Evolutionary conservation across 2,888 invertebrate genomes (phyloP), one percentile per base, ranked within the genome.

Genomic region (Marronus borbonicus): DNA sequence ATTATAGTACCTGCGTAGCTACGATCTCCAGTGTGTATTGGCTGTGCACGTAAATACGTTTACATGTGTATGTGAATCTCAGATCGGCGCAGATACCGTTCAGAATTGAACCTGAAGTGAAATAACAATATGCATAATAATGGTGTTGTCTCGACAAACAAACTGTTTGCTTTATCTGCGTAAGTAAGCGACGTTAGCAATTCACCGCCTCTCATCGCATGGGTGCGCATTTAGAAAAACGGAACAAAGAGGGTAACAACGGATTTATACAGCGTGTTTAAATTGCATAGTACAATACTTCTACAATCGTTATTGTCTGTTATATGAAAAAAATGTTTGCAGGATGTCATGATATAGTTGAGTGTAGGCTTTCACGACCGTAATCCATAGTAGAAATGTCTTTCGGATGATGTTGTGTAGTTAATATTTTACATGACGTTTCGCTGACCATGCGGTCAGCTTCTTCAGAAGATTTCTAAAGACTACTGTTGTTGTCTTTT

Each of bases 51-150:
- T 58, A 72, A 72, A 58, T 58, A 58, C 24, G 24, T 2, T 24
- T 24, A 24, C 24, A 20, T 44, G 36, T 2, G 58, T 58, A 72
- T 72, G 36, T 72, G 44, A 72, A 72, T 72, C 72, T 60, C 72
- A 39, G 58, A 72, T 58, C 55, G 36, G 58, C 58, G 17, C 24
- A 52, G 72, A 72, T 55, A 58, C 39, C 36, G 60, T 72, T 72
- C 72, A 58, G 58, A 72, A 72, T 72, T 36, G 72, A 72, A 72
- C 58, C 39, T 36, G 39, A 58, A 72, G 58, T 39, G 31, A 39
- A 58, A 58, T 72, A 72, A 72, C 58, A 72, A 72, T 20, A 39
- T 72, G 39, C 12, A 58, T 20, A 72, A 52, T 72, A 58, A 72
- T 28, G 58, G 36, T 60, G 60, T 72, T 58, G 60, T 58, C 39